These are phyloP conservation scores for Tetheella fluctuosa DNA, from an alignment of 2,888 invertebrate species.

Conservation along the genomic window DNA sequence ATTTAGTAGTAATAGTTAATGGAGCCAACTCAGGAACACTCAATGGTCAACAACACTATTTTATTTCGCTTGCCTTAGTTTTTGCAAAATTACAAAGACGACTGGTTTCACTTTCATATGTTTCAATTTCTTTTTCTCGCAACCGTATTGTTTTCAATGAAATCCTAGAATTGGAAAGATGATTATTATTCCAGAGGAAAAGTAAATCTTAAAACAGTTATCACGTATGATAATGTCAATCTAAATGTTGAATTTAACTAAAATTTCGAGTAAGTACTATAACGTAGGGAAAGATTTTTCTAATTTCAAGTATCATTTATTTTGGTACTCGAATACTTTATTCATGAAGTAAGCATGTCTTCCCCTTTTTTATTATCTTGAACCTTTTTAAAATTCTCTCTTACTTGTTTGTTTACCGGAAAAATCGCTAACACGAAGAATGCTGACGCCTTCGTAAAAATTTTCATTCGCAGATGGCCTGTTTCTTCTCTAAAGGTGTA, in stretches of 20 bases:
- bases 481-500: background rate
- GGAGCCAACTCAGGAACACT: constrained; percentile 36
- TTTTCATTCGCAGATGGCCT: constrained; percentile 2
- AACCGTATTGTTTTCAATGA: too few relatives aligned
- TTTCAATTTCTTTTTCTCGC: background rate
- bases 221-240: too few relatives aligned
- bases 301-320: constrained; percentile 39
- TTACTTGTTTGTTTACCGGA: constrained; percentile 10
- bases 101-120: constrained; percentile 1
- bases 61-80: constrained; percentile 23
- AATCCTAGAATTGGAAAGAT: too few relatives aligned
- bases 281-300: constrained; percentile 22
- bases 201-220: too few relatives aligned
- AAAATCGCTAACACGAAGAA: constrained; percentile 2
- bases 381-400: constrained; percentile 30
- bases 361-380: constrained; percentile 27
- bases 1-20: constrained; percentile 45
- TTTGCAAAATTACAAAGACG: constrained; percentile 16
- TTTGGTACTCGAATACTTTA: constrained; percentile 45
- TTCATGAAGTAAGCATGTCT: constrained; percentile 39
- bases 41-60: constrained; percentile 21
- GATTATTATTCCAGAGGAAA: too few relatives aligned
- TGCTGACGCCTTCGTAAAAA: constrained; percentile 3
- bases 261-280: constrained; percentile 12
- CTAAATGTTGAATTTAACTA: too few relatives aligned